These are phyloP conservation scores for Climacteris rufus DNA, from an alignment of 2,113 vertebrate genomes.

Conservation along the genomic window DNA sequence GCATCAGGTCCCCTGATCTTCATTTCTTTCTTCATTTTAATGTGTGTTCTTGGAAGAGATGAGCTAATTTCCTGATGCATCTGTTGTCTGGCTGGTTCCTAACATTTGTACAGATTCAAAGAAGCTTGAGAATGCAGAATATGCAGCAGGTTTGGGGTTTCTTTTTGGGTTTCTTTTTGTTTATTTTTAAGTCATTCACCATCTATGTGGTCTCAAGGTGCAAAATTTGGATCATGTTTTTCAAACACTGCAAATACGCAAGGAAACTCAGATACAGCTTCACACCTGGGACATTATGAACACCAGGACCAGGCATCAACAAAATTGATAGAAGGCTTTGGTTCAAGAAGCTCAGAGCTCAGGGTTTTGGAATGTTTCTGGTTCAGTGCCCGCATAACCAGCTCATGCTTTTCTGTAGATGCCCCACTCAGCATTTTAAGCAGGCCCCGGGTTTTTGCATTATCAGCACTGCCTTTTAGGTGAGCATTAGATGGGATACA, in stretches of 20 bases:
- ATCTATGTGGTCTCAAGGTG: not conserved
- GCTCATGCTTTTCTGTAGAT: not conserved
- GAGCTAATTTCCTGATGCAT: conserved; percentile 28
- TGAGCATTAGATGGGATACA: not conserved
- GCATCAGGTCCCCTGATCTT: not conserved
- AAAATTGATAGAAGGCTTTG: not conserved
- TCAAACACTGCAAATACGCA: not conserved
- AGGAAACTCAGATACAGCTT: not conserved
- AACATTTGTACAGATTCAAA: not conserved
- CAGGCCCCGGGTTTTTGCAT: not conserved
- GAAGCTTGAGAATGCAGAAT: not conserved
- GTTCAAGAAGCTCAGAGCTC: not conserved
- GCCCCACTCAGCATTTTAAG: not conserved
- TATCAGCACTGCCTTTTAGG: not conserved
- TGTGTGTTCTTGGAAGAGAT: not conserved
- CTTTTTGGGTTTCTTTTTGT: not conserved
- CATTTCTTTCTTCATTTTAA: conserved; percentile 14
- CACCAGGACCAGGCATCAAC: not conserved
- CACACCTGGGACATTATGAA: not conserved
- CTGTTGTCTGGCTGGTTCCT: not conserved
- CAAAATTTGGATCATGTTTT: not conserved
- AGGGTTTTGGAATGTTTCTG: not conserved
- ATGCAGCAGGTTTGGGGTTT: not conserved
- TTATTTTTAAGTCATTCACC: not conserved
- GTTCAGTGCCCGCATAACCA: not conserved